Base-by-base conservation (phyloP, 2,888 invertebrate species). In the Sminthurinus aureus region DNA sequence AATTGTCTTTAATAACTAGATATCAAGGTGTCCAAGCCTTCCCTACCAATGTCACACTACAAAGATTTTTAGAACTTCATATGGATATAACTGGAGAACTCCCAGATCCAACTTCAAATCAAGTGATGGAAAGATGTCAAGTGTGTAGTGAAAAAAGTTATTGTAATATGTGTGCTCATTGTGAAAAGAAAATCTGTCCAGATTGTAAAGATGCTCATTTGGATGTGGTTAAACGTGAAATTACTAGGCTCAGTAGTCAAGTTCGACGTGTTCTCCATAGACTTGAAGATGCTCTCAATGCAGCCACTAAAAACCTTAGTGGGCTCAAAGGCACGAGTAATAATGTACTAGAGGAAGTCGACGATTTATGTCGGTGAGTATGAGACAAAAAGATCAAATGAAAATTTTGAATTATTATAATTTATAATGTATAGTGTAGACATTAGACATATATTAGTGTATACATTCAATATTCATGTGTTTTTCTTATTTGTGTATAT, bases 181-280 rank as follows among this genome's bases (percentile, higher is more conserved):
- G 99, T 91, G 98, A 98, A 90, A 97, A 98, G 90, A 96, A 97
- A 91, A 95, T 98, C 86, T 99, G 99, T 91, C 94, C 95, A 88
- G 97, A 98, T 90, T 99, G 99, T 91, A 98, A 98, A 91, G 90
- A 90, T 69, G 96, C 97, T 18, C 98, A 99, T 91, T 95, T 97
- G 94, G 98, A 98, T 90, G 97, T 98, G 87, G 92, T 98, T 84
- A 94, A 97, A 88, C 93, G 98, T 84, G 98, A 98, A 92, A 96
- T 98, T 74, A 92, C 94, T 85, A 93, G 97, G 90, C 95, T 97
- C 84, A 95, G 96, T 90, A 96, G 95, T 90, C 96, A 96, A 93
- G 94, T 96, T 85, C 93, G 96, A 84, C 93, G 98, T 89, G 96
- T 97, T 79, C 91, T 98, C 83, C 96, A 97, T 91, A 93, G 97